Evolutionary conservation across 2,113 vertebrate species (phyloP), one percentile per base, ranked within the genome.

Genomic region (Colius striatus): DNA sequence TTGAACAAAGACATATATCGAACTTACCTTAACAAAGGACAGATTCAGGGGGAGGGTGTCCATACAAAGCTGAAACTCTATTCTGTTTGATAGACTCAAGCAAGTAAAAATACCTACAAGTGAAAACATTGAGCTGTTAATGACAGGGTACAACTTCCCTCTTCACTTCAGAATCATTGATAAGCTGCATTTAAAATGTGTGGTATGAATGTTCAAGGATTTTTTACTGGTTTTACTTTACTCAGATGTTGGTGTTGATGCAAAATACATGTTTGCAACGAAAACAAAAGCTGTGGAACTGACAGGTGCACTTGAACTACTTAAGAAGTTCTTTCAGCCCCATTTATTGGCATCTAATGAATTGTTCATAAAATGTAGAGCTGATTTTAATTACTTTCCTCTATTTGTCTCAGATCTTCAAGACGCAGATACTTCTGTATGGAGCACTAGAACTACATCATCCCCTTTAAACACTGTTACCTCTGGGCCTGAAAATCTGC

Each of bases 371-470:
- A 87, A 84, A 61, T 58, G 17, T 30, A 38, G 78, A 47, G 50
- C 32, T 94, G 62, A 94, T 94, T 94, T 92, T 85, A 86, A 38
- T 79, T 17, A 76, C 22, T 96, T 81, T 96, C 51, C 29, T 94
- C 96, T 92, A 45, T 95, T 96, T 90, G 16, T 85, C 50, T 96
- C 93, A 98, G 97, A 95, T 97, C 84, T 80, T 76, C 94, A 91
- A 73, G 96, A 86, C 77, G 43, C 84, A 87, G 92, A 97, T 89
- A 88, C 71, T 92, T 96, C 90, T 2, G 51, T 93, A 63, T 62
- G 92, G 75, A 97, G 70, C 66, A 79, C 79, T 32, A 97, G 86
- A 96, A 87, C 92, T 32, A 97, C 96, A 21, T 32, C 81, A 45
- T 55, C 79, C 22, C 48, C 97, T 70, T 92, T 88, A 47, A 91